A percentile compares a stretch with the other conserved stretches of the same genome.
phyloP scores from a whole-genome alignment of 2,888 invertebrate genomes.

The Mythimna impura region DNA sequence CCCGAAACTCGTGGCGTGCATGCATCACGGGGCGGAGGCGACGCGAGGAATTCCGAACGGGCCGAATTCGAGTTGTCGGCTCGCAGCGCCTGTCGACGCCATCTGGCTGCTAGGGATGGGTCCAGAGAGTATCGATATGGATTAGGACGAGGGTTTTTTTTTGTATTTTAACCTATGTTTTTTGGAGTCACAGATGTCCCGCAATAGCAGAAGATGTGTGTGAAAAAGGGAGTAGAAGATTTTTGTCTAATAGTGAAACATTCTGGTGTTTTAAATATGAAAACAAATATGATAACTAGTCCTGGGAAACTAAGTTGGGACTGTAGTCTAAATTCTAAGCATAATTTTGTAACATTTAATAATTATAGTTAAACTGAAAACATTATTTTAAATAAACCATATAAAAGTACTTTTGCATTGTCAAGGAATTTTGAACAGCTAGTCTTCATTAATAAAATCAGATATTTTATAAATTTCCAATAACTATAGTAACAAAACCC shows the following conservation, averaged over 20 bases:
- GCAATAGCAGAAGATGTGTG: too few relatives aligned
- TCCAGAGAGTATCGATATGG: conserved; percentile 56
- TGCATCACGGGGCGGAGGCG: conserved; percentile 84
- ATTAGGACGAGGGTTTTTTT: neutral
- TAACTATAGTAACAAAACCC: conserved; percentile 14
- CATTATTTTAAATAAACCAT: too few relatives aligned
- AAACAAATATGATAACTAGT: too few relatives aligned
- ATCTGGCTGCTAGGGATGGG: conserved; percentile 82
- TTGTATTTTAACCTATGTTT: neutral
- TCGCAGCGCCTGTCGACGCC: conserved; percentile 85
- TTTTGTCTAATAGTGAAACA: too few relatives aligned
- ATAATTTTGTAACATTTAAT: neutral
- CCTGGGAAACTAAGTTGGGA: neutral
- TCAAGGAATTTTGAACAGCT: conserved; percentile 1
- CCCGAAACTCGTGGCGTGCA: conserved; percentile 69
- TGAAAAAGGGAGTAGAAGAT: too few relatives aligned
- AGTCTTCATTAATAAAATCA: neutral
- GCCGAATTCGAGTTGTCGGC: conserved; percentile 84
- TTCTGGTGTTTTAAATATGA: neutral
- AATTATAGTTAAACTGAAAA: neutral
- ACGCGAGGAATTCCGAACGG: conserved; percentile 85
- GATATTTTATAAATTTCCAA: conserved; percentile 23
- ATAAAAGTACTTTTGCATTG: too few relatives aligned
- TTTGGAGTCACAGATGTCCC: too few relatives aligned
- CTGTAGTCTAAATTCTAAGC: neutral